Evolutionary conservation across 2,113 vertebrate species (phyloP), one percentile per base, ranked within the genome.

Genomic region (Otis tarda): DNA sequence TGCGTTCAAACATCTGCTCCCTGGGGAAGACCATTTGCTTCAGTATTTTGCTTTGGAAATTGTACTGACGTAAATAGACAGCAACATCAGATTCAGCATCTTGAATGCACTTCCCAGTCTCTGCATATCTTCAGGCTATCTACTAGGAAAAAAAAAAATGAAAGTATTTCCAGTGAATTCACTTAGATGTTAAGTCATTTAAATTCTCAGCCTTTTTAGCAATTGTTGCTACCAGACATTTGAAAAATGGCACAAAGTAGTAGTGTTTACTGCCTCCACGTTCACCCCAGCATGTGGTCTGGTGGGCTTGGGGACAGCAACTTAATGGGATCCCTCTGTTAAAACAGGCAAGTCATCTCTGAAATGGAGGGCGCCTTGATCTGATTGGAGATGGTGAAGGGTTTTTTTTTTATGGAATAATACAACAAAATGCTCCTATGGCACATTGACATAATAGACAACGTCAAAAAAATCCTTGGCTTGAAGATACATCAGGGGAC

Each of bases 61-160:
- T 41, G 59, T 91, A 55, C 50, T 94, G 91, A 88, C 10, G 7
- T 83, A 95, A 93, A 87, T 30, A 95, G 89, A 84, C 69, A 89
- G 75, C 75, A 94, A n/a, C 70, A 87, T 94, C 65, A 82, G 43
- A 93, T 84, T 87, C 49, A 49, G 45, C 69, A 68, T 84, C 74
- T 61, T 89, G 89, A 94, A 91, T 76, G 65, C 24, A 79, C 89
- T 93, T 95, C 75, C 65, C 30, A 89, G 81, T 71, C 87, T 90
- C 81, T 85, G 65, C 43, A 5, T 97, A 95, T 85, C 92, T 97
- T 84, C 57, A 68, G 95, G 93, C 94, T 94, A 84, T 91, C 70
- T 89, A 41, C 39, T 73, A 71, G 37, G 27, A 52, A 80, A 75
- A 92, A 80, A 75, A 92, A 57, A 14, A 1, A 25, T 31, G 21